Evolutionary conservation across 2,113 vertebrate species (phyloP).

Genomic region (Psephotus haematonotus): DNA sequence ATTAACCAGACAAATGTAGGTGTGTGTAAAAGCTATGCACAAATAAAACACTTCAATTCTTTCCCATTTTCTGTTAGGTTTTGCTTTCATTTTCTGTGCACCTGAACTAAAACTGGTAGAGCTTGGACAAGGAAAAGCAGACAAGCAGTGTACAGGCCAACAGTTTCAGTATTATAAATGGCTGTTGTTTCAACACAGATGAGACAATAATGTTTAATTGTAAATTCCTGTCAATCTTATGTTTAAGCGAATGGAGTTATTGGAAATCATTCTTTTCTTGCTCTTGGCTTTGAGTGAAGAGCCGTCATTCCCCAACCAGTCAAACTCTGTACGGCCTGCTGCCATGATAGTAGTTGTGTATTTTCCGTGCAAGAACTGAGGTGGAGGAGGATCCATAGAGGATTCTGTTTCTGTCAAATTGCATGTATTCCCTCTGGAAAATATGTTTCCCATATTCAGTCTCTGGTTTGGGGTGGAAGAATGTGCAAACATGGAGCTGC

Average conservation of each 20-base stretch:
- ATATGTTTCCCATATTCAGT: background rate
- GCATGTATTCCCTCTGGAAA: background rate
- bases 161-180: background rate
- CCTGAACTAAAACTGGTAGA: background rate
- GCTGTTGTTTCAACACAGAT: background rate
- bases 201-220: background rate
- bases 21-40: background rate
- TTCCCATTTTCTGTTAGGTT: background rate
- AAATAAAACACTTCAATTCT: background rate
- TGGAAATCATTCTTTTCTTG: background rate
- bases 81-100: background rate
- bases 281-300: background rate
- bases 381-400: background rate
- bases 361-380: background rate
- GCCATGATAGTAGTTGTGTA: background rate
- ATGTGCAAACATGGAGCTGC: background rate
- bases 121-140: background rate
- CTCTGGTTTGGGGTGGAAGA: background rate
- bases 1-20: background rate
- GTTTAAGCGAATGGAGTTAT: background rate
- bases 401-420: background rate
- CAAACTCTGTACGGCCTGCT: background rate
- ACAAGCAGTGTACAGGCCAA: background rate
- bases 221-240: background rate
- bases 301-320: background rate